Evolutionary conservation across 2,888 invertebrate genomes (phyloP), one percentile per base, ranked within the genome.

Genomic region (Cataglyphis albicans): DNA sequence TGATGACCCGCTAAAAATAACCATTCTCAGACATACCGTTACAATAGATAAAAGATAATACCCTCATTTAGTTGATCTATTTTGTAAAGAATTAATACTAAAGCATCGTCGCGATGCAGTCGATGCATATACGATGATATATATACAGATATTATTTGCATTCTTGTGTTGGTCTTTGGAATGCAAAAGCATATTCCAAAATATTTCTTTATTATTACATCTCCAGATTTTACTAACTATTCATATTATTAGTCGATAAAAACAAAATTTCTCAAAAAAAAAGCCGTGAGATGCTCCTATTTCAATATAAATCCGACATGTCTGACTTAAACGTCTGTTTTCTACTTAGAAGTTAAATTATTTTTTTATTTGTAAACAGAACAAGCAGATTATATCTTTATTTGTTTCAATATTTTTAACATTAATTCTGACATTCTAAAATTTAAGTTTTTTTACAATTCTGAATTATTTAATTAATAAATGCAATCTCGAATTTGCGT

Each of bases 1-100:
- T 89, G 91, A 91, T 87, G 91, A 90, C 86, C 83, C 81, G 88
- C 88, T 88, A 90, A 90, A 89, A 88, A 88, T 88, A 89, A 88
- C 85, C 82, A 84, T 9, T 85, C 83, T 87, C 85, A 82, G 88
- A 88, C 90, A 85, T 91, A 92, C 92, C 92, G 92, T 91, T 92
- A 92, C 74, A 67, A 86, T 84, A 90, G 91, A 91, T 91, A 88
- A 86, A 68, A 89, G 92, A 92, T 92, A 92, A 84, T 87, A 90
- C 92, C 92, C 92, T 88, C 92, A 92, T 92, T 92, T 90, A 81
- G 84, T 75, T 83, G 83, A 84, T 84, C 75, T 29, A 15, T 70
- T 82, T 59, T 41, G 38, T 74, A 84, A 76, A 67, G 72, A 81
- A 89, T 86, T 86, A 80, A 87, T 57, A 87, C 84, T 87, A 87